Evolutionary conservation across 2,888 invertebrate genomes (phyloP), one percentile per base, ranked within the genome.

Genomic region (Parasteatoda lunata): DNA sequence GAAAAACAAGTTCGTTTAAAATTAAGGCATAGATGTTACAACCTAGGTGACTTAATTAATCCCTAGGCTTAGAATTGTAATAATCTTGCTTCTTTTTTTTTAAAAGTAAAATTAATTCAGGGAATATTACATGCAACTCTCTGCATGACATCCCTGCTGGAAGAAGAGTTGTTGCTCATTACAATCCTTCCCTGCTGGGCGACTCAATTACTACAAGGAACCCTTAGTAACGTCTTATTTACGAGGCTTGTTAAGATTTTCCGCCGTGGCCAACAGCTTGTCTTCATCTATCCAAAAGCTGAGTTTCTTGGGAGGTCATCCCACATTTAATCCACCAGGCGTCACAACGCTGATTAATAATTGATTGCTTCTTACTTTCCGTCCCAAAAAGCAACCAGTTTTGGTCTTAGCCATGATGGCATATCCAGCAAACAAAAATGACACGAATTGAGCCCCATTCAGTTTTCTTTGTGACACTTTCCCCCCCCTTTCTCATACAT

Each of bases 341-440:
- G 77, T 77, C 77, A 69, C 68, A 68, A 11, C 52, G 15, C 81
- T 81, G 81, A 81, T 81, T 81, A 81, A 81, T 81, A 81, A 81
- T 81, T 81, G 81, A 81, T 81, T 81, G 72, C 71, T 79, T 64
- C 64, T 47, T 11, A 47, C 59, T 59, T 9, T 54, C 9, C 9
- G 59, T 59, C 59, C 59, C 13, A 59, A 30, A 30, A 30, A 30
- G 30, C 30, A 30, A 30, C 30, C 30, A 30, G 30, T 30, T 30
- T 30, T 30, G 30, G 30, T 30, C 30, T 30, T 30, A 30, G 2
- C 30, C 7, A 7, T 13, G 59, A 59, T 59, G 59, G 5, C 5
- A 30, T 30, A 30, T 30, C 47, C 6, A 48, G 7, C 78, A 54
- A 54, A 48, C 49, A 15, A 49, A 68, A 69, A 8, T 52, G 72